phyloP scores from a whole-genome alignment of 2,888 invertebrate species.

The Idaea aversata region DNA sequence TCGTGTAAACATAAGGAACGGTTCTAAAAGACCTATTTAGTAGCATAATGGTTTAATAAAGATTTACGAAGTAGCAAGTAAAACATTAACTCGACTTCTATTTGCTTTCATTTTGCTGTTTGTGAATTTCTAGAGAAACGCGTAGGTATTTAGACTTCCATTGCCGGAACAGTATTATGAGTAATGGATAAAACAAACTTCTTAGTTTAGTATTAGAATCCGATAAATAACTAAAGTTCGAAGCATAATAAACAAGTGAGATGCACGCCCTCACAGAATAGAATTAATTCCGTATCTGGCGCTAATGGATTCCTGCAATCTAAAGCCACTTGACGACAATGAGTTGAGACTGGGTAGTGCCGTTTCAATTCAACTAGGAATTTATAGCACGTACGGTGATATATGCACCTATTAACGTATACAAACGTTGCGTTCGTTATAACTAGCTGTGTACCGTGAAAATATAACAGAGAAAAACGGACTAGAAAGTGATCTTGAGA shows the following conservation, averaged over 20 bases:
- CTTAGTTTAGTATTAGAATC: neutral
- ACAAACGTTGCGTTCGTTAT: neutral
- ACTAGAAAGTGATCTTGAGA: no score
- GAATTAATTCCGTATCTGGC: conserved; percentile 52
- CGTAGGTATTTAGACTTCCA: no score
- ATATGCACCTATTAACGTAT: neutral
- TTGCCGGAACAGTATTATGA: no score
- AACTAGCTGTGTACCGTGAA: no score
- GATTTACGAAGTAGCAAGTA: no score
- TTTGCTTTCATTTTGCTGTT: no score
- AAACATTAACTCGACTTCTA: no score
- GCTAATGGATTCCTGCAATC: conserved; percentile 55
- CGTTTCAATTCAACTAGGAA: conserved; percentile 5
- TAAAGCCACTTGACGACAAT: conserved; percentile 48
- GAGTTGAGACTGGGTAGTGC: conserved; percentile 15
- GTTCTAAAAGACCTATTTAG: no score
- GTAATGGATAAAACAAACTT: neutral
- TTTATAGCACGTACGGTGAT: conserved; percentile 2
- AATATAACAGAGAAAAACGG: no score
- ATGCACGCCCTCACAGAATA: conserved; percentile 20
- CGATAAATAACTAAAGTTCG: neutral
- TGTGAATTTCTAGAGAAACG: no score
- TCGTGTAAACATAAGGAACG: no score
- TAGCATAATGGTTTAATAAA: no score
- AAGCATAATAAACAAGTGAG: neutral